These are phyloP conservation scores for Poeciliopsis presidionis DNA, from an alignment of 2,797 vertebrate species.

Conservation along the genomic window DNA sequence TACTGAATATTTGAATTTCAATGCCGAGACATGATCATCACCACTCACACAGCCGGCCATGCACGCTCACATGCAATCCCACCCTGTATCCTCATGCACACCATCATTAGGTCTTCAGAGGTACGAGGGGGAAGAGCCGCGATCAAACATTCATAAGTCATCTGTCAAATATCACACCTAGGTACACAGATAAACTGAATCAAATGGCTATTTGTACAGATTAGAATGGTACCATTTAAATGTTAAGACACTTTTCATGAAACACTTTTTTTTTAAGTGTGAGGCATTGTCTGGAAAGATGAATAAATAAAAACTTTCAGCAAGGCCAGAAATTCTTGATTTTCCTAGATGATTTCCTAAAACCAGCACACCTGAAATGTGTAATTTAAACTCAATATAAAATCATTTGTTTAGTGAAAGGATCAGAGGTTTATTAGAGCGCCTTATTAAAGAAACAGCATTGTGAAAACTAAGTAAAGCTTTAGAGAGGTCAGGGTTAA, in stretches of 20 bases:
- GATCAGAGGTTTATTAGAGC: background rate
- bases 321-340: background rate
- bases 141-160: conserved; percentile 64
- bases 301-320: conserved; percentile 10
- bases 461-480: background rate
- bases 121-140: conserved; percentile 28
- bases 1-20: conserved; percentile 80
- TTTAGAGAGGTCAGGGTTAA: background rate
- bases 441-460: background rate
- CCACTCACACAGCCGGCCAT: conserved; percentile 57
- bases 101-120: conserved; percentile 34
- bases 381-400: background rate
- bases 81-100: conserved; percentile 22
- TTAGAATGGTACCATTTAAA: conserved; percentile 6
- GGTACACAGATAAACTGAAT: conserved; percentile 24
- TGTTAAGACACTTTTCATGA: background rate
- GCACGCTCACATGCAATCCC: conserved; percentile 34
- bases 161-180: conserved; percentile 43
- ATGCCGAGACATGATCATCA: conserved; percentile 74
- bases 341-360: background rate
- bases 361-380: background rate
- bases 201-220: conserved; percentile 15
- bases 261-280: background rate
- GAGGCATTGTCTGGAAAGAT: background rate
- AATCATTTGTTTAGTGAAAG: background rate